Percentiles rank a stretch among this genome's conserved stretches.
Evolutionary conservation across 1,140 invertebrate species (phyloP).

Genomic region (Habropoda laboriosa): DNA sequence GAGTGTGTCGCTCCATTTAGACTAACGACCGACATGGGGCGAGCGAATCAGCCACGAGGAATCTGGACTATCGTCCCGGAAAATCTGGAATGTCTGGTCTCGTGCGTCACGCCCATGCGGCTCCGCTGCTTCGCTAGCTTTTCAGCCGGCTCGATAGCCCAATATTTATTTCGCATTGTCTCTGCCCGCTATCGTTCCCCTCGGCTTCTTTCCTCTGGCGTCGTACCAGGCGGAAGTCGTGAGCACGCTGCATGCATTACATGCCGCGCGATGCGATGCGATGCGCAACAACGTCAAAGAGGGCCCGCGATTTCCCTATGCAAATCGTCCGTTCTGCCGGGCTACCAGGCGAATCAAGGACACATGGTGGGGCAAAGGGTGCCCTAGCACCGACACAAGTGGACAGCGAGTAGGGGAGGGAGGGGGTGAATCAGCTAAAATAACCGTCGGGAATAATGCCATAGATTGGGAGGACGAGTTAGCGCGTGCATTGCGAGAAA

Average conservation of each 20-base stretch:
- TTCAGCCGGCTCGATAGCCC: slow-evolving; percentile 44
- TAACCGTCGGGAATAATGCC: slow-evolving; percentile 76
- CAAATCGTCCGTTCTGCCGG: slow-evolving; percentile 53
- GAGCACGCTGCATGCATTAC: slow-evolving; percentile 39
- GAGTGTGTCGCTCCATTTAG: slow-evolving; percentile 49
- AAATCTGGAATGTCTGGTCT: slow-evolving; percentile 52
- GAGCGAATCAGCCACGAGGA: slow-evolving; percentile 58
- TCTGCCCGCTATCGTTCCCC: slow-evolving; percentile 30
- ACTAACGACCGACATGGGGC: slow-evolving; percentile 47
- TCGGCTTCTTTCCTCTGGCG: slow-evolving; percentile 27
- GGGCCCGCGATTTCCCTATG: slow-evolving; percentile 61
- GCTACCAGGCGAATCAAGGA: slow-evolving; percentile 47
- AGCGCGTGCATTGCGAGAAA: slow-evolving; percentile 76
- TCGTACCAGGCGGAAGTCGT: slow-evolving; percentile 43
- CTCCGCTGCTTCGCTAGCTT: slow-evolving; percentile 27
- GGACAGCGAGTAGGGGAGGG: neutral
- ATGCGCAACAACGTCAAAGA: slow-evolving; percentile 58
- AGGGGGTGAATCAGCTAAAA: slow-evolving; percentile 67
- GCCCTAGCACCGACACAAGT: neutral
- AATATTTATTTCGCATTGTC: slow-evolving; percentile 68
- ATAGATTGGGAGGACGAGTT: slow-evolving; percentile 73
- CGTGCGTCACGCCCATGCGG: slow-evolving; percentile 49
- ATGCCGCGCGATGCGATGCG: slow-evolving; percentile 50
- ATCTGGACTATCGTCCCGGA: slow-evolving; percentile 55
- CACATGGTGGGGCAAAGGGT: slow-evolving; percentile 33